Percentiles rank a stretch among this genome's conserved stretches.
Conservation (phyloP, 2,888 invertebrate genomes). For the Ophion costatus region DNA sequence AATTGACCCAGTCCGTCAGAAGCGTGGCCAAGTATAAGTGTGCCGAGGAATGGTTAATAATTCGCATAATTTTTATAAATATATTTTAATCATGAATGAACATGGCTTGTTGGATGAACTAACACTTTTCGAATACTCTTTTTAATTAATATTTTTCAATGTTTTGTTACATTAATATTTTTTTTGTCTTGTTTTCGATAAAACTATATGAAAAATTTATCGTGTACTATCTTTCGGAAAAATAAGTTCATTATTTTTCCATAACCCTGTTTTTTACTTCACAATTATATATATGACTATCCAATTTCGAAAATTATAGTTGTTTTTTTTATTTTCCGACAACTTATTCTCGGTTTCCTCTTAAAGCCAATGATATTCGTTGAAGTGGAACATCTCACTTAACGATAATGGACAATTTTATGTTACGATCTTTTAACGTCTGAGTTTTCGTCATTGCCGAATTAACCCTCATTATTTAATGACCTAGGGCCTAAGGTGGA, state of each 20-base stretch:
- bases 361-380: neutral
- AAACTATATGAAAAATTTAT: neutral
- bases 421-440: conserved; percentile 2
- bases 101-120: too few species aligned
- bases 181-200: neutral
- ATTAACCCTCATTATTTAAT: conserved; percentile 14
- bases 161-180: neutral
- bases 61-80: neutral
- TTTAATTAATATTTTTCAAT: too few species aligned
- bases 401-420: conserved; percentile 5
- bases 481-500: neutral
- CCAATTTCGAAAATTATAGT: neutral
- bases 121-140: too few species aligned
- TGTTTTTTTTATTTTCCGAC: neutral
- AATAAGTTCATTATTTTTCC: neutral
- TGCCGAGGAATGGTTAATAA: too few species aligned
- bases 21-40: too few species aligned
- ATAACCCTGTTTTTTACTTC: neutral
- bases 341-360: neutral
- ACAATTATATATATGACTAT: neutral
- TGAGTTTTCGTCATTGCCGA: neutral
- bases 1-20: too few species aligned
- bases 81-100: neutral
- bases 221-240: neutral
- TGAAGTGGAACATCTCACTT: neutral